Evolutionary conservation across 1,140 invertebrate genomes (phyloP), one percentile per base, ranked within the genome.

Genomic region (Diorhabda carinulata): DNA sequence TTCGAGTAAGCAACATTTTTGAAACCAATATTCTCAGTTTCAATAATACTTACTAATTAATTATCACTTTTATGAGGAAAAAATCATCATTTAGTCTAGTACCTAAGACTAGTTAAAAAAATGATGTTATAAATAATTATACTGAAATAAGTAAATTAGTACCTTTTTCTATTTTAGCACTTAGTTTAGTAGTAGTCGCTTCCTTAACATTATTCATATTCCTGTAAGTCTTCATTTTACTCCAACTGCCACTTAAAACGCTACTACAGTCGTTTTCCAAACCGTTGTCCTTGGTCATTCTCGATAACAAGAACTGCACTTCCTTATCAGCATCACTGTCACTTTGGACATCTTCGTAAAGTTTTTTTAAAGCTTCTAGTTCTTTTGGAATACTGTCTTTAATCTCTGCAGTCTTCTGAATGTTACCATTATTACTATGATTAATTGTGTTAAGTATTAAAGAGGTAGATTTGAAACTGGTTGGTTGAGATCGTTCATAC

Each of bases 251-350:
- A 6, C 80, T 80, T 6, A 80, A 70, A 5, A 79, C 76, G 68
- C 78, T 81, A 58, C 74, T 76, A 61, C 47, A 67, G 43, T 61
- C 67, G 57, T 61, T 25, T 40, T 70, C 64, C 41, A 57, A 60
- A 42, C 68, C 65, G 10, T 45, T 43, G 10, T 58, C 43, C 25
- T 72, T 70, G 6, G 62, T 63, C 45, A 72, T 70, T 43, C 66
- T 67, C 44, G 76, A 78, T 79, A 83, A 81, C 66, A 81, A 75
- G 8, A 73, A 78, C 70, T 82, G 77, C 3, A 83, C 81, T 75
- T 83, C 83, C 67, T 83, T 82, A 64, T 83, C 83, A 0, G 82
- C 81, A 56, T 82, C 78, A 66, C 78, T 80, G 67, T 80, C 74
- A 61, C 79, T 82, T 6, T 75, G 70, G 7, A 78, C 74, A 47